Conservation (phyloP, 2,113 vertebrate species). For the Macheiramphus alcinus region DNA sequence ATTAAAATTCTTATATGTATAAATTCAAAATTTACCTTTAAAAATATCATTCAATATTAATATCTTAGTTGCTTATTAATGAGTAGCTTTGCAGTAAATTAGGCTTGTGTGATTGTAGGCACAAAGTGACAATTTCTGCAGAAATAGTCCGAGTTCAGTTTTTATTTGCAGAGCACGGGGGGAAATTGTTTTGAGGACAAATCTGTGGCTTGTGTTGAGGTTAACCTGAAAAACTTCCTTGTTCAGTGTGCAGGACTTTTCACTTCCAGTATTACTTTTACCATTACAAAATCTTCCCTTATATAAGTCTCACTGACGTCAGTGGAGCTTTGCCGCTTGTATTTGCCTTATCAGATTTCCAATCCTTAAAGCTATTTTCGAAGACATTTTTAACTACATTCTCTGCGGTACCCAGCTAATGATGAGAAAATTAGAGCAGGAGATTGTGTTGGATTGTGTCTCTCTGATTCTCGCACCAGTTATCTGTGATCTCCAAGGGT, state of each 20-base stretch:
- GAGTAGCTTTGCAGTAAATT: background rate
- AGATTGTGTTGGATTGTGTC: background rate
- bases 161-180: background rate
- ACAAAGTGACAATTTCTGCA: background rate
- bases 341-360: slow-evolving; percentile 64
- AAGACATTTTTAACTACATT: background rate
- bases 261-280: slow-evolving; percentile 25
- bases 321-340: slow-evolving; percentile 53
- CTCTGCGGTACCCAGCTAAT: background rate
- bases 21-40: background rate
- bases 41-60: background rate
- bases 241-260: slow-evolving; percentile 15
- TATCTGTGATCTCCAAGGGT: background rate
- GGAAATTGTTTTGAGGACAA: background rate
- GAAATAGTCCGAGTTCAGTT: background rate
- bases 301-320: slow-evolving; percentile 55
- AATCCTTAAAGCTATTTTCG: slow-evolving; percentile 55
- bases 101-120: background rate
- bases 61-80: background rate
- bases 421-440: background rate
- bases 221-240: slow-evolving; percentile 45
- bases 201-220: slow-evolving; percentile 15
- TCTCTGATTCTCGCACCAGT: background rate
- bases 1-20: background rate
- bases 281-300: slow-evolving; percentile 60